Evolutionary conservation across 30 jellyfish, hydroid and myxozoan species (phyloP).

Genomic region (Aurelia aurita complex sp. Pacific): DNA sequence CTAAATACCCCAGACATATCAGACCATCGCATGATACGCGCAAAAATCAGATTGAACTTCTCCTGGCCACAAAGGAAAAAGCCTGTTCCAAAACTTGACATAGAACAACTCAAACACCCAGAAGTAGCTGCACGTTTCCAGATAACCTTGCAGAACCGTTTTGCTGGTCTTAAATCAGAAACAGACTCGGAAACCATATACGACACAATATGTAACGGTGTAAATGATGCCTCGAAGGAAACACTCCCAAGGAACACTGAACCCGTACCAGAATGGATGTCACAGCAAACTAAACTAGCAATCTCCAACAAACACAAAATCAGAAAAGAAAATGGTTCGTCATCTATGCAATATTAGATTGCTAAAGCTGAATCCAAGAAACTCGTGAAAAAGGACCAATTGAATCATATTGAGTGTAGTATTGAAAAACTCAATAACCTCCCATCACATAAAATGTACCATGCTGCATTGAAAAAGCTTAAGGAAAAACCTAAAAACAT

Average conservation of each 20-base stretch:
- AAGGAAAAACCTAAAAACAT: no score
- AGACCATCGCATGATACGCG: neutral
- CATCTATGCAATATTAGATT: no score
- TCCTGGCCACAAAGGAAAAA: constrained; percentile 30
- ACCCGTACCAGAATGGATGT: neutral
- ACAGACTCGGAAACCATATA: neutral
- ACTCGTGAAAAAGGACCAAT: no score
- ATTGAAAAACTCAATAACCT: no score
- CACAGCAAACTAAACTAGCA: no score
- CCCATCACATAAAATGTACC: no score
- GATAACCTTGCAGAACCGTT: constrained; percentile 2
- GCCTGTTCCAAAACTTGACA: constrained; percentile 18
- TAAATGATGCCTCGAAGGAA: constrained; percentile 37
- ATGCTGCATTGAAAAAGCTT: no score
- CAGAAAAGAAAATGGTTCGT: no score
- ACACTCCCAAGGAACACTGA: constrained; percentile 28
- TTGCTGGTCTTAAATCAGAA: neutral
- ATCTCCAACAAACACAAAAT: no score
- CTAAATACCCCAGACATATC: neutral
- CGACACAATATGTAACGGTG: neutral
- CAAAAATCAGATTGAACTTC: constrained; percentile 13
- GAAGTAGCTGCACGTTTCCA: neutral
- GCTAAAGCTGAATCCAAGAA: no score
- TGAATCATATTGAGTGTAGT: no score
- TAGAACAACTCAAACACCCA: constrained; percentile 19